phyloP scores from a whole-genome alignment of 1,140 invertebrate genomes.

The Macrocentrus cingulum region DNA sequence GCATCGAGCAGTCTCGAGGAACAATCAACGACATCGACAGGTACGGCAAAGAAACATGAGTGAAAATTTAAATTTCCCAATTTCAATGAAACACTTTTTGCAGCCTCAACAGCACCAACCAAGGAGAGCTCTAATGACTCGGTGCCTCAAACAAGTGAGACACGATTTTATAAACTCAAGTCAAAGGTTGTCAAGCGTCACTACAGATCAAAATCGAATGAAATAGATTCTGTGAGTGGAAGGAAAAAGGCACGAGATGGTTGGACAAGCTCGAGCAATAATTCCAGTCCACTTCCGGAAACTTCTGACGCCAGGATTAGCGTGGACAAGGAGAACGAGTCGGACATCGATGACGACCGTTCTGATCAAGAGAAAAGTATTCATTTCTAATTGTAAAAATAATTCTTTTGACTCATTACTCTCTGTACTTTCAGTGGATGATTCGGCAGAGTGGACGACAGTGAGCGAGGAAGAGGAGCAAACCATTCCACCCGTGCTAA shows the following conservation, averaged over 20 bases:
- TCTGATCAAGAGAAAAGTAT: too few species aligned
- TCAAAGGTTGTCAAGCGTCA: constrained; percentile 19
- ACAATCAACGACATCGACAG: too few species aligned
- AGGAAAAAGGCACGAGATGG: constrained; percentile 12
- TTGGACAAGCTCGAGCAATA: background rate
- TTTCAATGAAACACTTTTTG: too few species aligned
- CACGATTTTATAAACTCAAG: constrained; percentile 4
- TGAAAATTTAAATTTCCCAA: too few species aligned
- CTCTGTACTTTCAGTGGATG: constrained; percentile 25
- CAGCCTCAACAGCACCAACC: too few species aligned
- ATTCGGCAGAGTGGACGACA: constrained; percentile 45
- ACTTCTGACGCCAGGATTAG: background rate
- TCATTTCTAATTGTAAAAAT: too few species aligned
- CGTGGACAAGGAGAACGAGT: too few species aligned
- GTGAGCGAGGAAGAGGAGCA: constrained; percentile 48
- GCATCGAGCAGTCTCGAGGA: too few species aligned
- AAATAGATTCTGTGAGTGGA: background rate
- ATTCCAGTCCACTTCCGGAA: background rate
- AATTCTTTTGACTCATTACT: too few species aligned
- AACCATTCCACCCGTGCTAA: constrained; percentile 58
- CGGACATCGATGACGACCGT: too few species aligned
- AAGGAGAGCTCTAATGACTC: background rate
- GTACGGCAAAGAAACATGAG: too few species aligned
- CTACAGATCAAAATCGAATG: constrained; percentile 14
- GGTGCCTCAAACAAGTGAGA: constrained; percentile 5